These are phyloP conservation scores for Xyrichtys novacula DNA, from an alignment of 2,797 vertebrate genomes.

Conservation along the genomic window DNA sequence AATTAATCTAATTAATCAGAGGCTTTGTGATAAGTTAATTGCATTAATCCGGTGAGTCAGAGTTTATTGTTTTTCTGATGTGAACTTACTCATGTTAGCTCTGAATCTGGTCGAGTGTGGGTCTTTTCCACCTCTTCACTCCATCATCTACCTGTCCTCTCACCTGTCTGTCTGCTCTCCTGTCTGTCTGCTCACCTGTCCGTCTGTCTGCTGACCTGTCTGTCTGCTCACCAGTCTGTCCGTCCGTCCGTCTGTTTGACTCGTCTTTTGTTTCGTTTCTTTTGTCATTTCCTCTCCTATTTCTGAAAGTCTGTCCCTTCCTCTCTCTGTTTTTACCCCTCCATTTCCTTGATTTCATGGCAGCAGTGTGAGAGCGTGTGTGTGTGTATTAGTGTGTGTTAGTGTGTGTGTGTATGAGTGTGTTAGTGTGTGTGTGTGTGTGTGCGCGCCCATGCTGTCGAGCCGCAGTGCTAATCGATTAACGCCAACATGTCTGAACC, in stretches of 20 bases:
- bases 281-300: neutral
- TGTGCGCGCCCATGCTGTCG: conserved; percentile 31
- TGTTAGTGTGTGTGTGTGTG: conserved; percentile 21
- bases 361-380: conserved; percentile 5
- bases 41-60: too few species aligned
- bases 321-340: conserved; percentile 17
- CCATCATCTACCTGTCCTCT: neutral
- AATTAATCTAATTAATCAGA: too few species aligned
- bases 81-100: too few species aligned
- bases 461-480: conserved; percentile 68
- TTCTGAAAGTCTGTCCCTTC: neutral
- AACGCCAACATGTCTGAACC: conserved; percentile 71
- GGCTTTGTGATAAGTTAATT: too few species aligned
- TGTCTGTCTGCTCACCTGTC: neutral
- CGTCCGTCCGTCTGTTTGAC: neutral
- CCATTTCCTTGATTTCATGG: conserved; percentile 56
- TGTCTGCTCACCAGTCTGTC: neutral
- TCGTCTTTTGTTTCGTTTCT: neutral
- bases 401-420: conserved; percentile 8
- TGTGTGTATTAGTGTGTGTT: conserved; percentile 14
- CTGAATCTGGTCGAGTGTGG: too few species aligned
- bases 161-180: neutral
- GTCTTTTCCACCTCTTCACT: too few species aligned
- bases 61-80: too few species aligned
- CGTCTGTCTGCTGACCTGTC: neutral